These are phyloP conservation scores for Platichthys stellatus DNA, from an alignment of 2,113 vertebrate species.

Conservation along the genomic window DNA sequence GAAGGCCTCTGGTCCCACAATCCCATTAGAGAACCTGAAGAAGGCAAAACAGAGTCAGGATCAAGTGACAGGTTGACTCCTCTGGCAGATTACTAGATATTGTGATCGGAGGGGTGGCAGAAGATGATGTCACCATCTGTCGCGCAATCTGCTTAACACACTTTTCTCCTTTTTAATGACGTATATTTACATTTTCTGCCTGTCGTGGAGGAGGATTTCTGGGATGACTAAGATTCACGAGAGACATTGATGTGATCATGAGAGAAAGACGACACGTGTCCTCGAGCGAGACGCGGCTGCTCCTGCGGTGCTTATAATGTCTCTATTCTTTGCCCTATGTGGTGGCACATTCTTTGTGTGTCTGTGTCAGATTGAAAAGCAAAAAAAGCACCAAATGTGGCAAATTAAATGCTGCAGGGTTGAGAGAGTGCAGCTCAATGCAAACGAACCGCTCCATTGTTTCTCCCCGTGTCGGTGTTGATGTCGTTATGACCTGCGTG, in stretches of 20 bases:
- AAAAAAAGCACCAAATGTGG: background rate
- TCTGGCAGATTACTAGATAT: constrained; percentile 53
- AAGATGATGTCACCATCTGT: constrained; percentile 53
- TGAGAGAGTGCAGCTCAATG: too few relatives aligned
- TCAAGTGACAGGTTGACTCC: constrained; percentile 57
- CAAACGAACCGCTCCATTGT: too few relatives aligned
- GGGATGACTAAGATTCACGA: background rate
- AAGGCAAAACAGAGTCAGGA: constrained; percentile 34
- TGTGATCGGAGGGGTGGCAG: constrained; percentile 24
- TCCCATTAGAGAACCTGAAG: constrained; percentile 60
- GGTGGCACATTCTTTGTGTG: background rate
- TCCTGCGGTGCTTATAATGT: background rate
- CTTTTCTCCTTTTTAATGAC: background rate
- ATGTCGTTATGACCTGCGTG: background rate
- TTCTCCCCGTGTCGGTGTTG: background rate
- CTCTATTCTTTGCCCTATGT: background rate
- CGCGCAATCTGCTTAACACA: constrained; percentile 28
- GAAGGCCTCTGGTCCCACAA: constrained; percentile 40
- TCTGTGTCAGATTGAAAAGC: background rate
- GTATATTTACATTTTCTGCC: background rate
- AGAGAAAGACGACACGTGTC: background rate
- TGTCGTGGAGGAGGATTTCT: background rate
- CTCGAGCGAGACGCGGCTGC: too few relatives aligned
- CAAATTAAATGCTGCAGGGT: background rate
- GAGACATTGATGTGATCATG: background rate